Base-by-base conservation (phyloP, 2,888 invertebrate species). In the Pachydiplax longipennis region DNA sequence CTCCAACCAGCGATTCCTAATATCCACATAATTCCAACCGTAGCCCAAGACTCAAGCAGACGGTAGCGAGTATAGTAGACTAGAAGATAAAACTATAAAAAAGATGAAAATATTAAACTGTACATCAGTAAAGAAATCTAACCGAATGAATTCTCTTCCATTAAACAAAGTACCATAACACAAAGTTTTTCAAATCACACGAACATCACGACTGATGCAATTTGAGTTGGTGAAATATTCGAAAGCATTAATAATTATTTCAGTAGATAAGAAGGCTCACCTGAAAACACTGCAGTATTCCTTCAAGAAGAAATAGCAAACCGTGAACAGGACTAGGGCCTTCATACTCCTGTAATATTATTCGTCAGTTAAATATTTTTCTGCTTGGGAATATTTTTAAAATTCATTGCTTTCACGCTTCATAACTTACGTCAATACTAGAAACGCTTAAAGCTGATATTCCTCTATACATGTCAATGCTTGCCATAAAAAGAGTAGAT, bases 321-420 rank as follows among this genome's bases (percentile, higher is more conserved):
- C 92, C 92, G 91, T 92, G 92, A 25, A 91, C 81, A 37, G 92
- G 92, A 90, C 92, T 92, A 13, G 92, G 92, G 18, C 92, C 92
- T 91, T 92, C 92, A 83, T 91, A 92, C 65, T 92, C 92, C 92
- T 92, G 83, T 18, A 53, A 53, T 8, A 53, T 53, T 18, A 48
- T 48, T 13, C 13, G 1, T 6, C 3, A 53, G 18, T 53, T 5
- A 53, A 18, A 18, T 18, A 15, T 53, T 53, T 15, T 15, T 53
- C 18, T 18, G 18, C 53, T 53, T 5, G 18, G 15, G 18, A 53
- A 18, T 53, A 53, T 1, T 53, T 53, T 13, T 18, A 53, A 18
- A 92, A 92, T 37, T 80, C 44, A 53, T 5, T 0, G 48, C 40
- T 48, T 37, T 31, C 25, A 40, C 35, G 2, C 13, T 35, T 53